Base-by-base conservation (phyloP, 2,113 vertebrate species). In the Psammodynastes pulverulentus region DNA sequence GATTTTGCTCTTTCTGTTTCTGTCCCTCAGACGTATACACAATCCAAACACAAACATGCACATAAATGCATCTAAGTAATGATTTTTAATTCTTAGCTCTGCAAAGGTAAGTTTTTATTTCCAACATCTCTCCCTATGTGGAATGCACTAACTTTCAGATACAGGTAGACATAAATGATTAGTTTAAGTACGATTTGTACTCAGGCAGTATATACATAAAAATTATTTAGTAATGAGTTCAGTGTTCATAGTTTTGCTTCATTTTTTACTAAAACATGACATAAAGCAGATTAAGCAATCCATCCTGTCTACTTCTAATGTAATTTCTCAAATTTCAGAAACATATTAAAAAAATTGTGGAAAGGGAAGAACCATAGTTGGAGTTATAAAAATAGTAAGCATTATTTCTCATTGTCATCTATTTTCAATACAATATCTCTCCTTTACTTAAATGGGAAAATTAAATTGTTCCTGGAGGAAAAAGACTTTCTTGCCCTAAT, bases 401-500 rank as follows among this genome's bases (percentile, higher is more conserved):
- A 54, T 86, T 91, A 94, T 79, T 67, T 58, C 87, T 92, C 85
- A 46, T 2, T 84, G 1, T 2, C 93, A 90, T 92, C 3, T 92
- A 9, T 79, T 89, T 43, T 93, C 26, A 86, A 46, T 26, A 8
- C 90, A 89, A 6, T 34, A 52, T 39, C 7, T 46, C 58, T 93
- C 93, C 92, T 85, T 91, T 89, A 93, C 29, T 54, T 58, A 45
- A 87, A 51, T 91, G 53, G 90, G 91, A 90, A 92, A 48, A 51
- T 5, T 84, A 93, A 39, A 17, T 52, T 93, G 52, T 0, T 94
- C 85, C 1, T 6, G 79, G 72, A 93, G 90, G 56, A 9, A 90
- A 95, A 93, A 93, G 43, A 62, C 88, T 53, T 1, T 1, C 8
- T 91, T 53, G 19, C 23, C 94, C 12, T 93, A 93, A 94, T 6